Conservation (phyloP, 2,797 vertebrate species). For the Tinamus major region DNA sequence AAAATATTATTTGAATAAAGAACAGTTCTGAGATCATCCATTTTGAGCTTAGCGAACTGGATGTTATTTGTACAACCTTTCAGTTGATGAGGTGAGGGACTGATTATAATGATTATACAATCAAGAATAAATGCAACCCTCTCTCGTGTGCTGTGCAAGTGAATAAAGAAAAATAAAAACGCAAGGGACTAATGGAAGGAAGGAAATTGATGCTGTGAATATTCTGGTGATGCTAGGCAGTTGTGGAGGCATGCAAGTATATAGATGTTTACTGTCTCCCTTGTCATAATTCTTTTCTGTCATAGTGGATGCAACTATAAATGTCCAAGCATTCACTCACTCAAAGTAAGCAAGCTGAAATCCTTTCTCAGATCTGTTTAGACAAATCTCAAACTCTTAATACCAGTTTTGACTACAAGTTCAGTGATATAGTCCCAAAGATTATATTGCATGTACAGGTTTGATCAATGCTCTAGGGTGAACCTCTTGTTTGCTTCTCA, state of each 20-base stretch:
- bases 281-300: neutral
- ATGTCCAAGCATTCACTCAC: neutral
- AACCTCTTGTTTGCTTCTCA: neutral
- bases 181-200: neutral
- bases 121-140: constrained; percentile 1
- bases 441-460: neutral
- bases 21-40: neutral
- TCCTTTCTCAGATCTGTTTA: neutral
- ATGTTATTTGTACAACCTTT: neutral
- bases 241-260: neutral
- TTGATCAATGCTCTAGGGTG: neutral
- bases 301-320: neutral
- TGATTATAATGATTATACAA: constrained; percentile 42
- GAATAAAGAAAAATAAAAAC: neutral
- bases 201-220: neutral
- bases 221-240: neutral
- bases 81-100: constrained; percentile 4
- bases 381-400: neutral
- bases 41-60: neutral
- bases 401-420: neutral
- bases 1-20: neutral
- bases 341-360: neutral
- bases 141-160: neutral
- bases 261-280: neutral
- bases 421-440: neutral